Evolutionary conservation across 2,113 vertebrate species (phyloP).

Genomic region (Syngnathus floridae): DNA sequence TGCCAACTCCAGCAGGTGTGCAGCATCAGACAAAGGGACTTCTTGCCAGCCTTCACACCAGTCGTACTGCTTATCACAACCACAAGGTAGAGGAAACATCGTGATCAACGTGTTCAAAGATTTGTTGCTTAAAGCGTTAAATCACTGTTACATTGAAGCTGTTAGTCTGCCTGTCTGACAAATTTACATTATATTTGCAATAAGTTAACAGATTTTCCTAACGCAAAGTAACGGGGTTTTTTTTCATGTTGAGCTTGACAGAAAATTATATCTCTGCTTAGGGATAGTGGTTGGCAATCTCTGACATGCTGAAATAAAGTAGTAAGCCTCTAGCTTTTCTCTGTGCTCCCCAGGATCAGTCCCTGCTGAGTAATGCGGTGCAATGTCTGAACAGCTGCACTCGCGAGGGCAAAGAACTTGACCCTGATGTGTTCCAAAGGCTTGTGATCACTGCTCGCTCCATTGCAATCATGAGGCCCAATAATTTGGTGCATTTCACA

Average conservation of each 20-base stretch:
- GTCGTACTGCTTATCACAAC: constrained; percentile 94
- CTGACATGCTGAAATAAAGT: background rate
- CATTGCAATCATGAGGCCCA: constrained; percentile 97
- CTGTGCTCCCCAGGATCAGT: constrained; percentile 80
- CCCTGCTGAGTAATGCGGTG: constrained; percentile 91
- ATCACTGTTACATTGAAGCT: too few species aligned
- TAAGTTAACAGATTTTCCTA: too few species aligned
- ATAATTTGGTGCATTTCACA: constrained; percentile 94
- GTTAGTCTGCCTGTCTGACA: too few species aligned
- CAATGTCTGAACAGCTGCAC: constrained; percentile 86
- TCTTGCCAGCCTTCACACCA: constrained; percentile 92
- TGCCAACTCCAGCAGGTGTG: constrained; percentile 90
- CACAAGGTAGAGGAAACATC: constrained; percentile 79
- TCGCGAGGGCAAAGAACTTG: constrained; percentile 87
- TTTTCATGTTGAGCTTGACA: too few species aligned
- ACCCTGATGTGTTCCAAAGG: constrained; percentile 95
- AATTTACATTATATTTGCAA: too few species aligned
- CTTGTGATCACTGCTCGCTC: constrained; percentile 94
- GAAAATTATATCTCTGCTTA: background rate
- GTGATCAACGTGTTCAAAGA: too few species aligned
- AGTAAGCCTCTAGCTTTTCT: background rate
- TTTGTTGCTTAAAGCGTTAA: too few species aligned
- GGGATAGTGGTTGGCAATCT: background rate
- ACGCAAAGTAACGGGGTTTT: too few species aligned
- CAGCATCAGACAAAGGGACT: constrained; percentile 98